These are phyloP conservation scores for Tetranychus truncatus DNA, from an alignment of 2,888 invertebrate species.

Conservation along the genomic window DNA sequence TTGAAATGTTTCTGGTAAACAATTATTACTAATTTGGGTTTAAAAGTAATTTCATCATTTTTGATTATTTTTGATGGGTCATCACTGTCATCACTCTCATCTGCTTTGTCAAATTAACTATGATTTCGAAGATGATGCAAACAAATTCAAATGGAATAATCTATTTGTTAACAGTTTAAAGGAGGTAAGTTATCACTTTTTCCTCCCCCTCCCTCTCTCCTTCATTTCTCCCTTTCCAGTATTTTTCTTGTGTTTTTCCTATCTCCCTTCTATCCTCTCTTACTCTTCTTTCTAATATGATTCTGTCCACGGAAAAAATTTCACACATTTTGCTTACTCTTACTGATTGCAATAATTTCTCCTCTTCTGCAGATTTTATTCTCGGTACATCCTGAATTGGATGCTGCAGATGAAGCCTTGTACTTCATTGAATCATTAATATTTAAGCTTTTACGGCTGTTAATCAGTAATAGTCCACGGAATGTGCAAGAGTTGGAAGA, in stretches of 20 bases:
- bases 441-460: slow-evolving; percentile 44
- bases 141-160: neutral
- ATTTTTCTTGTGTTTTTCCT: neutral
- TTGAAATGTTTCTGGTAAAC: no score
- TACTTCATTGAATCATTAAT: slow-evolving; percentile 80
- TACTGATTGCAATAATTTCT: neutral
- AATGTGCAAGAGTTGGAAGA: slow-evolving; percentile 73
- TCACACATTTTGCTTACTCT: slow-evolving; percentile 2
- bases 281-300: neutral
- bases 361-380: slow-evolving; percentile 35
- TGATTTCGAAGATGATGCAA: neutral
- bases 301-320: slow-evolving; percentile 1
- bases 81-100: neutral
- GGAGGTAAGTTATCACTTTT: neutral
- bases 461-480: slow-evolving; percentile 55
- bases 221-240: neutral
- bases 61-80: neutral
- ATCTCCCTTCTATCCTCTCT: slow-evolving; percentile 2
- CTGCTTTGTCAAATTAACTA: neutral
- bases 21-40: no score
- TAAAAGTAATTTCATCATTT: neutral
- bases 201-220: slow-evolving; percentile 10
- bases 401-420: slow-evolving; percentile 69
- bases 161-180: slow-evolving; percentile 2
- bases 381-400: slow-evolving; percentile 68